Percentiles rank a stretch among this genome's conserved stretches.
Evolutionary conservation across 2,888 invertebrate species (phyloP).

Genomic region (Acrobasis consociella): DNA sequence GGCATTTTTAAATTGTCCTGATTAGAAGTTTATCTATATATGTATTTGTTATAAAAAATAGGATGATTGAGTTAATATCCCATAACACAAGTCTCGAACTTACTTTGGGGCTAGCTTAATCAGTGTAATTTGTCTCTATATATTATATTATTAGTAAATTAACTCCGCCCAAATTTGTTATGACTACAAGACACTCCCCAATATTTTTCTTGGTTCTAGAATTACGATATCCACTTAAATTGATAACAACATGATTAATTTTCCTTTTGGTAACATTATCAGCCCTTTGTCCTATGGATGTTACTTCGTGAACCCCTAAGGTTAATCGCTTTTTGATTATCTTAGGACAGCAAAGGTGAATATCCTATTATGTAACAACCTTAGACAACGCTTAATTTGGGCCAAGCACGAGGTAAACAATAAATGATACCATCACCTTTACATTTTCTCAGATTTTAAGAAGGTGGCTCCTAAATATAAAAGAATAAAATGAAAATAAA

Average conservation of each 20-base stretch:
- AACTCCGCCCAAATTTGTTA: too few species aligned
- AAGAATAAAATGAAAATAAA: too few species aligned
- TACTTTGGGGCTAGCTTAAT: too few species aligned
- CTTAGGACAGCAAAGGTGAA: conserved; percentile 12
- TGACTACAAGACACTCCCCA: not conserved
- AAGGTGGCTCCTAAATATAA: not conserved
- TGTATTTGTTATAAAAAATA: too few species aligned
- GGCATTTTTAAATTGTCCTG: too few species aligned
- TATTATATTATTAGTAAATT: too few species aligned
- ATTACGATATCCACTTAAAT: not conserved
- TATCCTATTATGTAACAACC: conserved; percentile 5
- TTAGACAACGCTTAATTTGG: not conserved
- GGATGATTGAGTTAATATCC: too few species aligned
- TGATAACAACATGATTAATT: conserved; percentile 2
- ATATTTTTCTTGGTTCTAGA: not conserved
- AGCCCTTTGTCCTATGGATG: conserved; percentile 4
- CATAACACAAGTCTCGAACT: too few species aligned
- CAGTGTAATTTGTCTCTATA: too few species aligned
- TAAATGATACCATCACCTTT: not conserved
- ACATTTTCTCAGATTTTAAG: not conserved
- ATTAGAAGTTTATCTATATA: too few species aligned
- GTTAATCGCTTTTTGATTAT: conserved; percentile 22
- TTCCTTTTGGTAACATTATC: conserved; percentile 1
- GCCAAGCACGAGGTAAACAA: not conserved
- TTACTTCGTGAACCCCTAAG: conserved; percentile 12